These are phyloP conservation scores for Auanema sp. DNA, from an alignment of 2,888 invertebrate genomes.

Conservation along the genomic window DNA sequence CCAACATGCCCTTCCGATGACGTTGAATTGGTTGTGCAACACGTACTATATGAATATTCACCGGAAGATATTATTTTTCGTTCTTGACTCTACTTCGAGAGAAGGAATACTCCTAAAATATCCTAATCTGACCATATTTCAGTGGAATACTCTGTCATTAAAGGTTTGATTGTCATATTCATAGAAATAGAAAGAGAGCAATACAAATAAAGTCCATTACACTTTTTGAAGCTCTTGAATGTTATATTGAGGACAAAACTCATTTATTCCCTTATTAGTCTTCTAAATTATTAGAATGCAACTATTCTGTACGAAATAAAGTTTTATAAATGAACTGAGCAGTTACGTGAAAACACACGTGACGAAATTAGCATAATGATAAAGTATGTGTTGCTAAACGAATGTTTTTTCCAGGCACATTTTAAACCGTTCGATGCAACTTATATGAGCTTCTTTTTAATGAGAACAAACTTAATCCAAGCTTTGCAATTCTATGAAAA, in stretches of 20 bases:
- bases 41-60: conserved; percentile 30
- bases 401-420: conserved; percentile 23
- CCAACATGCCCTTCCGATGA: conserved; percentile 44
- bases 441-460: conserved; percentile 53
- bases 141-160: conserved; percentile 35
- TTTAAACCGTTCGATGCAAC: conserved; percentile 48
- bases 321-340: neutral
- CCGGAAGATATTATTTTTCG: conserved; percentile 38
- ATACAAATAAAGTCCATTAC: too few species aligned
- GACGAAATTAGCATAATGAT: neutral
- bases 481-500: conserved; percentile 40
- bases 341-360: too few species aligned
- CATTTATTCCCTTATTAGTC: neutral
- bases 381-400: neutral
- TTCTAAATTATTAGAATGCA: too few species aligned
- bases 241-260: neutral
- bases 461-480: conserved; percentile 49
- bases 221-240: too few species aligned
- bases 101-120: conserved; percentile 32
- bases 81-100: conserved; percentile 40
- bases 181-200: too few species aligned
- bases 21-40: conserved; percentile 51
- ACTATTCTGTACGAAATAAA: too few species aligned
- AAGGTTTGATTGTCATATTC: conserved; percentile 27
- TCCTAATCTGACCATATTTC: conserved; percentile 35